These are phyloP conservation scores for Chloroclysta siterata DNA, from an alignment of 2,888 invertebrate species.

Conservation along the genomic window DNA sequence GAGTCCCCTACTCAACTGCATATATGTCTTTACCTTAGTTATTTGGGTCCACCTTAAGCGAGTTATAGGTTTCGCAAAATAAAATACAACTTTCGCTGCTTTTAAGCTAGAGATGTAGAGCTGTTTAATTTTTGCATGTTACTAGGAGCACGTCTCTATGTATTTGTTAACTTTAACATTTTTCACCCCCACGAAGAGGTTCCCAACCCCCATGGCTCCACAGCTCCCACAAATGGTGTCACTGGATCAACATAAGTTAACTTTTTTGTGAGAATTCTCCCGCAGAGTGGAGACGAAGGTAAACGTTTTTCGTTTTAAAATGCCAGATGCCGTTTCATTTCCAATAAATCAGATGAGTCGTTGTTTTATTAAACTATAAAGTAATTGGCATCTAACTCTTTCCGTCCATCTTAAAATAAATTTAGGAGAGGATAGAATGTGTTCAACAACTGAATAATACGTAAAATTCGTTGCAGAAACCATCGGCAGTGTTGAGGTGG, in stretches of 20 bases:
- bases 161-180: conserved; percentile 22
- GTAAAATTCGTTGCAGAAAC: conserved; percentile 57
- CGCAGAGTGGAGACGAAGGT: conserved; percentile 36
- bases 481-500: conserved; percentile 64
- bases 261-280: conserved; percentile 41
- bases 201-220: conserved; percentile 44
- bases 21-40: background rate
- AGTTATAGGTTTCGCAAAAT: too few relatives aligned
- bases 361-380: background rate
- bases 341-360: conserved; percentile 13
- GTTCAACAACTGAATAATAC: conserved; percentile 15
- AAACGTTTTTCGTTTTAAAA: conserved; percentile 23
- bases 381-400: conserved; percentile 6
- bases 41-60: too few relatives aligned
- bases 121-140: conserved; percentile 23
- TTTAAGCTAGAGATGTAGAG: background rate
- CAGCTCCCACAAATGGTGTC: conserved; percentile 43
- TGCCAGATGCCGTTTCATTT: conserved; percentile 13
- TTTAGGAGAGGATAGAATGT: conserved; percentile 26
- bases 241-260: conserved; percentile 30
- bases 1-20: too few relatives aligned
- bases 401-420: conserved; percentile 16
- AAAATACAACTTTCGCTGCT: background rate
- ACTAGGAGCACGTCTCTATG: conserved; percentile 19
- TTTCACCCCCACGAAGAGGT: conserved; percentile 50